Conservation (phyloP, 2,797 vertebrate genomes). For the Betta splendens region DNA sequence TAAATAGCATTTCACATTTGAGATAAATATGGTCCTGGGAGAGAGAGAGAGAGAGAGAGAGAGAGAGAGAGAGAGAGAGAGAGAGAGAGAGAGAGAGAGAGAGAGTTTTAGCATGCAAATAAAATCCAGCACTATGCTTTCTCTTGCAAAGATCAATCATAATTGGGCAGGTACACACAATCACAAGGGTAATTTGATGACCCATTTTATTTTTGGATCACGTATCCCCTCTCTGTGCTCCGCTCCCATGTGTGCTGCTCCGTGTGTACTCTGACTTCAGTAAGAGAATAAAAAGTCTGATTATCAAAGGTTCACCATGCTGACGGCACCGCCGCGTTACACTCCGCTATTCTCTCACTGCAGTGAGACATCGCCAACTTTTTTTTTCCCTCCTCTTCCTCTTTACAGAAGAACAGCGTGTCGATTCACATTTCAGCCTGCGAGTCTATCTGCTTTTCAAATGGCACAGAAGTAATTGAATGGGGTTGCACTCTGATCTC, state of each 20-base stretch:
- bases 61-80: slow-evolving; percentile 34
- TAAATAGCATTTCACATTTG: slow-evolving; percentile 82
- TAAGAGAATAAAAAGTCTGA: slow-evolving; percentile 56
- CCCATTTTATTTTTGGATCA: slow-evolving; percentile 80
- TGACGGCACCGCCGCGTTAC: slow-evolving; percentile 42
- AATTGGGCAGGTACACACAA: slow-evolving; percentile 83
- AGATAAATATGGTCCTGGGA: slow-evolving; percentile 79
- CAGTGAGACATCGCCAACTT: slow-evolving; percentile 42
- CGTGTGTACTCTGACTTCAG: slow-evolving; percentile 49
- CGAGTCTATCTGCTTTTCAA: slow-evolving; percentile 40
- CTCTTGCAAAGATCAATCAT: slow-evolving; percentile 82
- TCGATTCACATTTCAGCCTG: slow-evolving; percentile 33
- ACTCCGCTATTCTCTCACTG: slow-evolving; percentile 46
- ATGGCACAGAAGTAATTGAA: slow-evolving; percentile 55
- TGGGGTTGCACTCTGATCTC: slow-evolving; percentile 59
- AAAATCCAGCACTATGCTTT: slow-evolving; percentile 83
- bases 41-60: slow-evolving; percentile 32
- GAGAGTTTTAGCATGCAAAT: slow-evolving; percentile 83
- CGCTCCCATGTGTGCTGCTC: slow-evolving; percentile 56
- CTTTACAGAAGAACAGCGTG: slow-evolving; percentile 29
- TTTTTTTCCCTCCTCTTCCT: slow-evolving; percentile 16
- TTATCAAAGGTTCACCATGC: slow-evolving; percentile 63
- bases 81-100: slow-evolving; percentile 25
- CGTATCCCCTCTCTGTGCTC: slow-evolving; percentile 47
- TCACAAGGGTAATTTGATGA: slow-evolving; percentile 78